Conservation (phyloP, 2,797 vertebrate genomes). For the Sandelia bainsii region DNA sequence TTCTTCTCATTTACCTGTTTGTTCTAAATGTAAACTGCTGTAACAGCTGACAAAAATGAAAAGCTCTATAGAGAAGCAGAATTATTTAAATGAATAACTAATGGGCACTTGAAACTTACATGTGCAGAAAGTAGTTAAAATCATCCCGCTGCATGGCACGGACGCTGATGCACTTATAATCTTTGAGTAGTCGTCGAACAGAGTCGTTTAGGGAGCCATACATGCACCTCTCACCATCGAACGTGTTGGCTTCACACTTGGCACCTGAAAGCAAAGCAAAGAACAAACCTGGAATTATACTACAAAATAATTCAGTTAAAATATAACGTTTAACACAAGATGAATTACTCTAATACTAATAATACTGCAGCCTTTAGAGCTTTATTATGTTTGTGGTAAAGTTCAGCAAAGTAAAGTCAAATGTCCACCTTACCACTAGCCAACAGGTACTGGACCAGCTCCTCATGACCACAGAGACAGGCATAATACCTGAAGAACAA, state of each 20-base stretch:
- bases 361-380: neutral
- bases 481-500: slow-evolving; percentile 90
- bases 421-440: slow-evolving; percentile 89
- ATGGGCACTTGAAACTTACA: slow-evolving; percentile 79
- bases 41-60: neutral
- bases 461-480: slow-evolving; percentile 96
- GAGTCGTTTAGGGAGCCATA: slow-evolving; percentile 93
- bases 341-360: too few species aligned
- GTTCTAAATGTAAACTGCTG: neutral
- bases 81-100: neutral
- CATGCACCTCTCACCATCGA: slow-evolving; percentile 94
- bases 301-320: neutral
- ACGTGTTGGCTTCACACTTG: slow-evolving; percentile 97
- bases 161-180: slow-evolving; percentile 94
- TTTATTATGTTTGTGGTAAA: neutral
- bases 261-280: slow-evolving; percentile 83
- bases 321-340: neutral
- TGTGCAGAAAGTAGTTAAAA: slow-evolving; percentile 93
- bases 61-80: neutral
- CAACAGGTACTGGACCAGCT: slow-evolving; percentile 95
- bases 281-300: neutral
- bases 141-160: slow-evolving; percentile 92
- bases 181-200: slow-evolving; percentile 91
- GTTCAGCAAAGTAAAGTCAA: neutral
- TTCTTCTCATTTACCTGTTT: neutral